phyloP scores from a whole-genome alignment of 2,888 invertebrate genomes.

The Thera britannica region DNA sequence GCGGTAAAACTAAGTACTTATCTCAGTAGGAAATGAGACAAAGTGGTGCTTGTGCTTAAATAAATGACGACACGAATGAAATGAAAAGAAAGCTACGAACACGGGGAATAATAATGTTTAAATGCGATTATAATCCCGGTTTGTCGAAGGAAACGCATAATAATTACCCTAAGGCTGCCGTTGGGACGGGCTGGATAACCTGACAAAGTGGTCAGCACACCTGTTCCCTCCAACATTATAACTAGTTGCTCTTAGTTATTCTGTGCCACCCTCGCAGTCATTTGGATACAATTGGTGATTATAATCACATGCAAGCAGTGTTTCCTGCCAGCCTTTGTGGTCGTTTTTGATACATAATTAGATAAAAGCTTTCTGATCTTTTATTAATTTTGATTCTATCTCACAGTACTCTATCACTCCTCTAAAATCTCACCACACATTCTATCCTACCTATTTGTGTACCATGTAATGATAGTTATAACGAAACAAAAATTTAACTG shows the following conservation, averaged over 20 bases:
- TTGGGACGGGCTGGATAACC: constrained; percentile 13
- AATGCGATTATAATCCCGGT: background rate
- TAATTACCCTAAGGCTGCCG: constrained; percentile 25
- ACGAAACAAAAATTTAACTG: background rate
- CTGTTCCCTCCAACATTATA: constrained; percentile 21
- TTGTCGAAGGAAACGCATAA: constrained; percentile 6
- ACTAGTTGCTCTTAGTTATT: constrained; percentile 14
- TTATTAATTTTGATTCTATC: no score
- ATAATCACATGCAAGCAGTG: no score
- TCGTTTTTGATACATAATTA: no score
- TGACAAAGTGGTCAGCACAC: constrained; percentile 19
- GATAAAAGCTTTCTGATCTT: no score
- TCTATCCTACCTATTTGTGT: no score
- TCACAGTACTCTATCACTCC: no score
- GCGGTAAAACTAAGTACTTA: background rate
- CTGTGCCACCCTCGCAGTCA: constrained; percentile 6
- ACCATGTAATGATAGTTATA: background rate
- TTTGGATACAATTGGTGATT: background rate
- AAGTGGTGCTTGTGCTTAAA: background rate
- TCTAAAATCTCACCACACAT: no score
- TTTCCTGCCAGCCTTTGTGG: no score
- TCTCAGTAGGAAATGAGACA: background rate
- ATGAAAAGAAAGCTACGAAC: background rate
- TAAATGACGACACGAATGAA: no score
- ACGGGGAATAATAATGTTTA: background rate